Evolutionary conservation across 2,888 invertebrate species (phyloP).

Genomic region (Doris montereyensis): DNA sequence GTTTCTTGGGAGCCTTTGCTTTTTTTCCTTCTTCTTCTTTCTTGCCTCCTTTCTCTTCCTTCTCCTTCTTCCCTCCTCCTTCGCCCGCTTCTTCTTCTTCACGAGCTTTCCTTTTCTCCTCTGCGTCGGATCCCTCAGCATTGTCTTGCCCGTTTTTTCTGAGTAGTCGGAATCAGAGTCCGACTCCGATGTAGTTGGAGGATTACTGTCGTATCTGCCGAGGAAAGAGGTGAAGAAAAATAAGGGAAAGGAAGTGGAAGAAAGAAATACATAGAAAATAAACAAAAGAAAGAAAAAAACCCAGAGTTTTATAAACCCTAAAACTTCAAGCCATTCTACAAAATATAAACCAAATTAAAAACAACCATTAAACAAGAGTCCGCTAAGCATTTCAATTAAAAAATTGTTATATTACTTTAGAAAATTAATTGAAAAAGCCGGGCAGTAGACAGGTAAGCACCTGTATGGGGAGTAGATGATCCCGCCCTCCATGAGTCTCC

Average conservation of each 20-base stretch:
- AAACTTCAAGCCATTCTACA: too few species aligned
- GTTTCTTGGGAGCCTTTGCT: constrained; percentile 50
- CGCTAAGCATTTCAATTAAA: too few species aligned
- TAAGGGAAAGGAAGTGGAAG: not conserved
- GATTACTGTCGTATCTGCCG: constrained; percentile 81
- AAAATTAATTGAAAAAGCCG: too few species aligned
- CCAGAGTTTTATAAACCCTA: too few species aligned
- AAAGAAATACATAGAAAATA: not conserved
- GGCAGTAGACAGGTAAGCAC: too few species aligned
- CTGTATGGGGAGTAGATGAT: too few species aligned
- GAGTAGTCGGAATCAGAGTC: constrained; percentile 67
- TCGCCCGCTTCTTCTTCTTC: constrained; percentile 67
- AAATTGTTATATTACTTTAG: too few species aligned
- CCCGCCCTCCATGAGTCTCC: too few species aligned
- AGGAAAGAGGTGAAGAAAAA: constrained; percentile 38
- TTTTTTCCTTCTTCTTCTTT: constrained; percentile 70
- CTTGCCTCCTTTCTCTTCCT: constrained; percentile 66
- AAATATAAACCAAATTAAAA: too few species aligned
- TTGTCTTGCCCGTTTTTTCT: constrained; percentile 61
- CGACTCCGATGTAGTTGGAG: constrained; percentile 63
- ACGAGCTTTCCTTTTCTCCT: constrained; percentile 56
- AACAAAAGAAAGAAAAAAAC: not conserved
- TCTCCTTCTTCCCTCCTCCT: constrained; percentile 54
- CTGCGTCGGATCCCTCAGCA: constrained; percentile 70
- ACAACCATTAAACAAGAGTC: too few species aligned